Evolutionary conservation across 2,113 vertebrate genomes (phyloP).

Genomic region (Tapirus terrestris): DNA sequence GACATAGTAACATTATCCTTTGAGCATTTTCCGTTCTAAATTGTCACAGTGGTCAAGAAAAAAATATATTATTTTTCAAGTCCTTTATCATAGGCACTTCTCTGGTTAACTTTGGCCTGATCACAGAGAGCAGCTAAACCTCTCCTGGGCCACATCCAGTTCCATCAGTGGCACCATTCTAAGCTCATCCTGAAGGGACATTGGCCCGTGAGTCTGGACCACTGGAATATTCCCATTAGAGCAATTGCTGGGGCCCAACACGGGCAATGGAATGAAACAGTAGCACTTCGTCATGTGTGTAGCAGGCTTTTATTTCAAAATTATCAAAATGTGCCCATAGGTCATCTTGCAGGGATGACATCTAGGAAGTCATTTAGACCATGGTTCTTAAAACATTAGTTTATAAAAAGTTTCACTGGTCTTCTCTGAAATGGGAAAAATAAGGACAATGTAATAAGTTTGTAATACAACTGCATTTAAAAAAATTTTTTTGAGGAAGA

Average conservation of each 20-base stretch:
- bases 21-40: neutral
- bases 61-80: neutral
- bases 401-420: neutral
- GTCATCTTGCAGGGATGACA: neutral
- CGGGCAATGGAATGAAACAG: neutral
- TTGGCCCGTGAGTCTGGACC: neutral
- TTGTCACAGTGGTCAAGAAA: neutral
- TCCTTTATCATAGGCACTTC: neutral
- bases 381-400: neutral
- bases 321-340: slow-evolving; percentile 31
- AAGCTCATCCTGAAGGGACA: neutral
- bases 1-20: neutral
- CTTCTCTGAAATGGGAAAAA: slow-evolving; percentile 25
- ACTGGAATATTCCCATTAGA: neutral
- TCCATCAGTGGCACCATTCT: neutral
- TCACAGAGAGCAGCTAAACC: neutral
- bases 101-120: neutral
- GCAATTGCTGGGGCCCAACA: too few species aligned
- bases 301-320: slow-evolving; percentile 28
- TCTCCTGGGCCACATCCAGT: neutral
- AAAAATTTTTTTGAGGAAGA: too few species aligned
- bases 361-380: slow-evolving; percentile 28
- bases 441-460: neutral
- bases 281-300: neutral
- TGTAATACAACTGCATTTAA: neutral